Percentiles rank a stretch among this genome's conserved stretches.
Conservation (phyloP, 1,140 invertebrate species). For the Platorchestia sp. region DNA sequence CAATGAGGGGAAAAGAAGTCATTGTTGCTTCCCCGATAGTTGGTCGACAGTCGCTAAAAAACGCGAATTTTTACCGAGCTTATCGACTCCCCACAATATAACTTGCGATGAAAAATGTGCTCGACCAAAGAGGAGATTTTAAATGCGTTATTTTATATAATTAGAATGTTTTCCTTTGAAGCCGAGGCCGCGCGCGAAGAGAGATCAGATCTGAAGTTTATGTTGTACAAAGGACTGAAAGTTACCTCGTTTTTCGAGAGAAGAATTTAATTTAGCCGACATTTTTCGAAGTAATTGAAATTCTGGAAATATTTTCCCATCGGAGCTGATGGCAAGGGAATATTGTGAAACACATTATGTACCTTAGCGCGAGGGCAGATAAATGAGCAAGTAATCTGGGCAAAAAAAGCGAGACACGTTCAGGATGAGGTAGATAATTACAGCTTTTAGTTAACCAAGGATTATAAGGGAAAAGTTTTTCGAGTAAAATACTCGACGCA, state of each 20-base stretch:
- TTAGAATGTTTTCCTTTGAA: slow-evolving; percentile 48
- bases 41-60: slow-evolving; percentile 18
- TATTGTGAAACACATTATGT: background rate
- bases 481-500: too few species aligned
- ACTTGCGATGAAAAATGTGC: slow-evolving; percentile 20
- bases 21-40: slow-evolving; percentile 20
- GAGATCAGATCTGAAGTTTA: slow-evolving; percentile 51
- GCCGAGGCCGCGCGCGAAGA: background rate
- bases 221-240: slow-evolving; percentile 32
- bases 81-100: slow-evolving; percentile 45
- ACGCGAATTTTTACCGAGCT: background rate
- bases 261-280: slow-evolving; percentile 52
- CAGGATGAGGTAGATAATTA: too few species aligned
- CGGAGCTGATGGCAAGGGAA: slow-evolving; percentile 1
- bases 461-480: too few species aligned
- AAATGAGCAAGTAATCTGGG: background rate
- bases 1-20: background rate
- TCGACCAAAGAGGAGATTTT: slow-evolving; percentile 12
- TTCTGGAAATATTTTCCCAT: slow-evolving; percentile 46
- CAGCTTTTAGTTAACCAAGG: too few species aligned
- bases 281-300: slow-evolving; percentile 48
- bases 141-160: background rate
- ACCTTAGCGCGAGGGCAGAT: background rate
- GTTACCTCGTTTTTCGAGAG: slow-evolving; percentile 33
- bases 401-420: background rate